Base-by-base conservation (phyloP, 2,888 invertebrate species). In the Melanostoma scalare region DNA sequence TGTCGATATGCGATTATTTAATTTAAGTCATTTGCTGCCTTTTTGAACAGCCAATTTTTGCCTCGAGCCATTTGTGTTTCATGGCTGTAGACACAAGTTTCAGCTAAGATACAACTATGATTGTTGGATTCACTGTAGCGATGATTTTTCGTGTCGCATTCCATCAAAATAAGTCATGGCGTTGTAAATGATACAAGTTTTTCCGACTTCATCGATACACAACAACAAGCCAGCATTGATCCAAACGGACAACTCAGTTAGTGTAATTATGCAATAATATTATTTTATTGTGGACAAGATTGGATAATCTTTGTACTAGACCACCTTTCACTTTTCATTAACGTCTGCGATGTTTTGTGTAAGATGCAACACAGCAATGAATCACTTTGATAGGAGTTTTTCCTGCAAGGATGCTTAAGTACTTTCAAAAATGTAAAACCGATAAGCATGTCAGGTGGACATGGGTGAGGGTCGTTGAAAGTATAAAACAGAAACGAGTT, bases 81-180 rank as follows among this genome's bases (percentile, higher is more conserved):
- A 61, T 38, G 48, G 10, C 48, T 50, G 10, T 36, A 30, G 36
- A 56, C 61, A 61, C 20, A 20, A 20, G 20, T 20, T 20, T 20
- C 20, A 46, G 6, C 10, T 2, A 30, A 48, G 20, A 38, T 6
- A 10, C 9, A 53, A 36, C 40, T 20, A 33, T 44, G 38, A 58
- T 31, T 40, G 61, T 50, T 52, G 48, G 63, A 65, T 74, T 63
- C 56, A 40, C 48, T 48, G 40, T 56, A 55, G 73, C 40, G 40
- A 48, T 63, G 40, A 44, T 55, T 65, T 48, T 56, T 56, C 40
- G 40, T 65, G 40, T 56, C 56, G 40, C 55, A 74, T 56, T 74
- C 56, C 73, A 65, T 56, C 40, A 65, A 63, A 56, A 48, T 36
- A 74, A 63, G 63, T 65, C 73, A 74, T 50, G 65, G 33, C 63